Base-by-base conservation (phyloP, 2,888 invertebrate species). In the Eristalis pertinax region DNA sequence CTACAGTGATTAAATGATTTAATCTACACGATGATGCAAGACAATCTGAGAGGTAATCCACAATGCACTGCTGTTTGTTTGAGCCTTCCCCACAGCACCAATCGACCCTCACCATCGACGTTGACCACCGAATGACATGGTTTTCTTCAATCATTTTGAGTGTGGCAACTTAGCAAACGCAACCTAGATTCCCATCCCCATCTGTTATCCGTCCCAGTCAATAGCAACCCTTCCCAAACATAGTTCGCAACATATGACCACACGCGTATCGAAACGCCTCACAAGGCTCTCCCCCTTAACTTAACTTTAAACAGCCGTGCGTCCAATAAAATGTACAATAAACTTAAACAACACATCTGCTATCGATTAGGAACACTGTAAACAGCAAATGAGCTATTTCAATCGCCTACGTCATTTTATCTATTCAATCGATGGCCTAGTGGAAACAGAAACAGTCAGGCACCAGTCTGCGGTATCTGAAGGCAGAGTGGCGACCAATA, bases 351-450 rank as follows among this genome's bases (percentile, higher is more conserved):
- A 35, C 63, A 35, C 58, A 79, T 73, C 56, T 65, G 76, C 35
- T 72, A 43, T 60, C 72, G 70, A 43, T 76, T 70, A 43, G 22
- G 19, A 41, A 60, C 32, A 35, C 32, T 24, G 50, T 63, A 38
- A 35, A 62, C 60, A 69, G 35, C 3, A 65, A 70, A 65, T 65
- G 22, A n/a, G 62, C 60, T 78, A 78, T 73, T 73, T 58, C 50
- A 24, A 68, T 81, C 69, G 69, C 74, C 56, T 69, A 72, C 70
- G 73, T 83, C 77, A 43, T 60, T 70, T 58, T 78, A 64, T 72
- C 32, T 32, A 72, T 65, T 73, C 29, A 56, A 77, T 75, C 58
- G 22, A 38, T 65, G 15, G 35, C 24, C 58, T 38, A 22, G 13
- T 24, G 29, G 32, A 58, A 29, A 62, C 62, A 68, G 32, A 58